phyloP scores from a whole-genome alignment of 2,113 vertebrate genomes.

The Corythoichthys intestinalis region DNA sequence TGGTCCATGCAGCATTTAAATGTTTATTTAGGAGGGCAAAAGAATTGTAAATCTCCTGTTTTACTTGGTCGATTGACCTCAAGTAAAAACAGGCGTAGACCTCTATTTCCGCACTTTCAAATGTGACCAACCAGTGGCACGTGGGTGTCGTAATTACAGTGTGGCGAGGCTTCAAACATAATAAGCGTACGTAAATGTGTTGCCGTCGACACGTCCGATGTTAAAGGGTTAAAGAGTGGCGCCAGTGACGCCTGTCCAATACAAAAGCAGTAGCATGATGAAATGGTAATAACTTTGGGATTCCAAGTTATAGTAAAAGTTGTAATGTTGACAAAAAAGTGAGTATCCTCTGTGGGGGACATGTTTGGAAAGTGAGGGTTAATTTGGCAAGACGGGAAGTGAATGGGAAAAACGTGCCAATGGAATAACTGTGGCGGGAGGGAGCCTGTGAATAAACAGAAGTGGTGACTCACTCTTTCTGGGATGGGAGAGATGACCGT shows the following conservation, averaged over 20 bases:
- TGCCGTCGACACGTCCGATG: too few species aligned
- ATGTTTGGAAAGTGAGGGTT: slow-evolving; percentile 9
- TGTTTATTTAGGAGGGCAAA: too few species aligned
- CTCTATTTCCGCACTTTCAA: too few species aligned
- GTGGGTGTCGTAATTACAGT: too few species aligned
- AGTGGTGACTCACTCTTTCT: slow-evolving; percentile 67
- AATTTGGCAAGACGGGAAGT: slow-evolving; percentile 24
- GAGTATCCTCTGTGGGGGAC: slow-evolving; percentile 3
- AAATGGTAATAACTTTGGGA: slow-evolving; percentile 31
- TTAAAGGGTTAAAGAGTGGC: neutral
- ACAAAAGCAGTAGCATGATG: slow-evolving; percentile 19
- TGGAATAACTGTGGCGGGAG: slow-evolving; percentile 59
- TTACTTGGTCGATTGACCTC: too few species aligned
- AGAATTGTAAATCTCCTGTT: too few species aligned
- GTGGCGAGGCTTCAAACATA: too few species aligned
- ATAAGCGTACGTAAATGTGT: too few species aligned
- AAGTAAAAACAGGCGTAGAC: too few species aligned
- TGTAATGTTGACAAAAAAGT: neutral
- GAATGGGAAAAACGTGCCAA: slow-evolving; percentile 65
- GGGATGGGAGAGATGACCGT: slow-evolving; percentile 58
- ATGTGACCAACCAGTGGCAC: too few species aligned
- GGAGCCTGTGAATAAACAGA: slow-evolving; percentile 68
- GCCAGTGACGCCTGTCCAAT: slow-evolving; percentile 7
- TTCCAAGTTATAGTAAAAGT: slow-evolving; percentile 23
- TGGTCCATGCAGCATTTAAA: too few species aligned